These are phyloP conservation scores for Mycetomoellerius zeteki DNA, from an alignment of 1,140 invertebrate species.

Conservation along the genomic window DNA sequence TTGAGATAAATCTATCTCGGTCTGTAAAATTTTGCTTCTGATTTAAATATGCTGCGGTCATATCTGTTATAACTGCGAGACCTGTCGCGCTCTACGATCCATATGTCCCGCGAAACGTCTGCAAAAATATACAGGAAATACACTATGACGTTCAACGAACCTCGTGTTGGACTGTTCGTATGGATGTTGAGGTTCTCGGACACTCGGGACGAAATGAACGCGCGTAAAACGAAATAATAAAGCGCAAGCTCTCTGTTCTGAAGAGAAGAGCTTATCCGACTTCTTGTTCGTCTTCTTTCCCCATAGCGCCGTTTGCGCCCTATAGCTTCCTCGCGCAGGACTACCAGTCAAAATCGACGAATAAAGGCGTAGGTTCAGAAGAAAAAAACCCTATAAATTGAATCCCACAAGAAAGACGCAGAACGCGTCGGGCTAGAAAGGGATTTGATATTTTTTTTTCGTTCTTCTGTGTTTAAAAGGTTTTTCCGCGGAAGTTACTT, in stretches of 20 bases:
- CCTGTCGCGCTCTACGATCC: conserved; percentile 11
- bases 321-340: conserved; percentile 12
- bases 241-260: conserved; percentile 76
- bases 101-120: conserved; percentile 19
- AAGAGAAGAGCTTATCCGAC: conserved; percentile 78
- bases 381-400: conserved; percentile 57
- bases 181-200: conserved; percentile 72
- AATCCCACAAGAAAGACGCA: conserved; percentile 44
- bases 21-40: not conserved
- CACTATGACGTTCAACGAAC: conserved; percentile 81
- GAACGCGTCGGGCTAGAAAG: conserved; percentile 21
- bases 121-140: conserved; percentile 63
- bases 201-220: conserved; percentile 81
- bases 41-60: conserved; percentile 39
- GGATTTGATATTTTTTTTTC: conserved; percentile 26
- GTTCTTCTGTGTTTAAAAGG: conserved; percentile 21
- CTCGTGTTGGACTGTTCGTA: conserved; percentile 43
- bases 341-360: conserved; percentile 42
- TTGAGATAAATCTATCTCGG: conserved; percentile 20
- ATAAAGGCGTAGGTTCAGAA: conserved; percentile 22
- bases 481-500: conserved; percentile 37
- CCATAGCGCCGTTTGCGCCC: conserved; percentile 37
- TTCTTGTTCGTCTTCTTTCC: conserved; percentile 43
- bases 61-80: conserved; percentile 32
- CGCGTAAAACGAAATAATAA: conserved; percentile 81